These are phyloP conservation scores for Polia nebulosa DNA, from an alignment of 2,888 invertebrate species.

Conservation along the genomic window DNA sequence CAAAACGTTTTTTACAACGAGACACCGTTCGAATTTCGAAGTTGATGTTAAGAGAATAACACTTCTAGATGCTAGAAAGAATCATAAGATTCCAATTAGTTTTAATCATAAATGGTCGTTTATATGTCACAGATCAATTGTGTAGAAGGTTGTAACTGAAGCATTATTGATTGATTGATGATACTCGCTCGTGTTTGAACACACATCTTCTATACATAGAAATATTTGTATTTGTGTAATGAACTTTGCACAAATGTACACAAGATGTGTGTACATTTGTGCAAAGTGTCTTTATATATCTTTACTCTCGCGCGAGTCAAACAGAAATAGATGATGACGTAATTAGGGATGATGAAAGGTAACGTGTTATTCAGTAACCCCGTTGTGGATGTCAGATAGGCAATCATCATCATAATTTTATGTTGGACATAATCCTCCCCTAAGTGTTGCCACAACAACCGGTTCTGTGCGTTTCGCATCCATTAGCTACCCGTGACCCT, in stretches of 20 bases:
- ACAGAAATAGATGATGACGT: too few relatives aligned
- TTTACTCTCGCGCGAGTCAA: too few relatives aligned
- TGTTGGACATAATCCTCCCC: too few relatives aligned
- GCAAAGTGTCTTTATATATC: neutral
- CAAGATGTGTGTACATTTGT: too few relatives aligned
- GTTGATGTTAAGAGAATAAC: neutral
- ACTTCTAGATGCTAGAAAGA: neutral
- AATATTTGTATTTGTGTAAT: constrained; percentile 28
- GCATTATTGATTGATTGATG: constrained; percentile 27
- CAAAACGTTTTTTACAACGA: neutral
- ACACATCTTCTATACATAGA: constrained; percentile 8
- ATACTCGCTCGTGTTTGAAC: constrained; percentile 2
- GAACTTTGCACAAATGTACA: constrained; percentile 42
- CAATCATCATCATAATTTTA: too few relatives aligned
- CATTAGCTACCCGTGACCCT: too few relatives aligned
- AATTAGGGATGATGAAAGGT: too few relatives aligned
- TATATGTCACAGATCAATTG: constrained; percentile 30
- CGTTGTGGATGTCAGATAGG: too few relatives aligned
- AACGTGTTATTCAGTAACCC: too few relatives aligned
- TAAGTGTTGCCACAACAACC: too few relatives aligned
- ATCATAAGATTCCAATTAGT: neutral
- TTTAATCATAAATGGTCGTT: neutral
- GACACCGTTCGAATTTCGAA: neutral
- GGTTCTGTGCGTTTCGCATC: too few relatives aligned
- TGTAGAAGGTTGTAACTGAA: neutral